Evolutionary conservation across 1,140 invertebrate species (phyloP), one percentile per base, ranked within the genome.

Genomic region (Drosophila baimaii): DNA sequence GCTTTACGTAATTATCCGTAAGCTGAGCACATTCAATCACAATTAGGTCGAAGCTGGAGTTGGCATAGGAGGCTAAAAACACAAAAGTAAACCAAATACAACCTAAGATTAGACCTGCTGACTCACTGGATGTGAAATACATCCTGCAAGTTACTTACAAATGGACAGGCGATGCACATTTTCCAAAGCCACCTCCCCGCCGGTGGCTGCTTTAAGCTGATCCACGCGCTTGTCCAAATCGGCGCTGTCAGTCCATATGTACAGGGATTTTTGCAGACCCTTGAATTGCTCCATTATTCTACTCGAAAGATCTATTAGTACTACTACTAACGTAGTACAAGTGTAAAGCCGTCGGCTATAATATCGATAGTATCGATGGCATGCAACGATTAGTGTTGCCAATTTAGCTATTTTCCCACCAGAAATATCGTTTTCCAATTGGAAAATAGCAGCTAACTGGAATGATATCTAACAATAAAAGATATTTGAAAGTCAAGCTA

Each of bases 1-100:
- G 85, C 52, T 94, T 92, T 56, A 93, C 92, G 62, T 95, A 90
- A 37, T 93, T 89, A 29, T 92, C 91, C 65, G 94, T 93, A 33
- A 91, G 85, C 62, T 94, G 93, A 19, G 89, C 69, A 92, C 80
- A 92, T 76, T 94, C 94, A 8, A 94, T 94, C 19, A 95, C 69
- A 78, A 95, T 92, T 2, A 93, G 81, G 81, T 95, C 94, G 73
- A 94, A 93, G 6, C 93, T 93, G 23, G 95, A 94, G 35, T 92
- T 90, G 17, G 91, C 78, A 64, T 93, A 92, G 56, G 93, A 93
- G 33, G 90, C 94, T 95, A 73, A 72, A 92, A 73, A 59, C 69
- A 51, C n/a, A n/a, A n/a, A 62, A 55, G 52, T 8, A 21, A 8
- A n/a, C 5, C 51, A 27, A 37, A n/a, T n/a, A n/a, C 35, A 37